Evolutionary conservation across 2,888 invertebrate species (phyloP), one percentile per base, ranked within the genome.

Genomic region (Mythimna loreyi): DNA sequence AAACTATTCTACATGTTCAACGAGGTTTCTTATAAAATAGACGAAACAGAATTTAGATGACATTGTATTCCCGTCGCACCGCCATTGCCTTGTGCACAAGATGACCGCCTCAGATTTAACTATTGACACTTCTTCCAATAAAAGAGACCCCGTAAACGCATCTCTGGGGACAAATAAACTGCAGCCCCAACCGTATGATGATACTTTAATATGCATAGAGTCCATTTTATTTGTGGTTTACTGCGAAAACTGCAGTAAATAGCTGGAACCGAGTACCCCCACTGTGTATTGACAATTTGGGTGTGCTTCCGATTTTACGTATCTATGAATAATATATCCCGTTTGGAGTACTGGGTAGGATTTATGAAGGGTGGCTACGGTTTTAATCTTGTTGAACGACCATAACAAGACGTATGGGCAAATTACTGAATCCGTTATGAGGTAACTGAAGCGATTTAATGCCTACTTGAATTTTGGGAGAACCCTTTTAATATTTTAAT

Each of bases 191-290:
- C 92, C 91, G 89, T 91, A 94, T 95, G 92, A 95, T 94, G 93
- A 92, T 93, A 93, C 94, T 96, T 86, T 93, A 94, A 93, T 94
- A 96, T 96, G 95, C 94, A 96, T 94, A 90, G 94, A 92, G 87
- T 90, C 91, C 91, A 92, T 91, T 94, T 95, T 95, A 94, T 94
- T 93, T 92, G 92, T 91, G 92, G 88, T 90, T 91, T 89, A 88
- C 88, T 85, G 81, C 90, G 86, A 89, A 92, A 84, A 89, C 87
- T 89, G 90, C 86, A 87, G 89, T 87, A 88, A 89, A 89, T 87
- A 85, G 84, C 83, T 78, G 84, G 84, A 77, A 83, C 79, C 67
- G 71, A 73, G 67, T n/a, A 60, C 55, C 59, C 60, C 69, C 56
- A 69, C 70, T 71, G 75, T 70, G 86, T 89, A 92, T 92, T 92